Base-by-base conservation (phyloP, 1,140 invertebrate species). In the Calliphora vicina region DNA sequence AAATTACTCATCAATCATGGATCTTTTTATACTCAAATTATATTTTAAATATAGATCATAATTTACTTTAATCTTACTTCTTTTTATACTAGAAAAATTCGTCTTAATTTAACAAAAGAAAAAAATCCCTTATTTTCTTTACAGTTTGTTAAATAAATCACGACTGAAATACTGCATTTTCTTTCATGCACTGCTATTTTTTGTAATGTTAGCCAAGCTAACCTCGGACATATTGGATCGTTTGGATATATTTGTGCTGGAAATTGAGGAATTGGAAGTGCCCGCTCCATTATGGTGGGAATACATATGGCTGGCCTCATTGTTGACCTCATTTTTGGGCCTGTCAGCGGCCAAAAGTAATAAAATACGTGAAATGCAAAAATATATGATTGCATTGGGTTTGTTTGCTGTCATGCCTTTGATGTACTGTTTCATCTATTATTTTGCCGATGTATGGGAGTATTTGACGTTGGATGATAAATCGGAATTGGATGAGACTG, bases 111-210 rank as follows among this genome's bases (percentile, higher is more conserved):
- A 35, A 35, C 2, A 8, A 35, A 2, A 35, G 10, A 35, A 35
- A 35, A 0, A 0, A 35, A 35, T 35, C 10, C 35, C 10, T 35
- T 35, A 35, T 2, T 35, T 10, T 35, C 35, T 35, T 96, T 81
- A 87, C 93, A 98, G 97, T 93, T 96, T 96, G 86, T 92, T 96
- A 87, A 97, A 97, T 91, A 99, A 99, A 92, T 96, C 95, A 86
- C 94, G 97, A 89, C 93, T 98, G 86, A 97, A 97, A 91, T 96
- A 95, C 91, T 97, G 96, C 92, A 96, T 98, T 91, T 97, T 97
- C 92, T 96, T 97, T 91, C 97, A 99, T 91, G 95, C 96, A 89
- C 91, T 98, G 78, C 92, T 99, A 83, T 97, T 97, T 89, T 94
- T 97, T 90, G 93, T 95, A 83, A 97, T 99, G 96, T 91, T 98